Evolutionary conservation across 2,113 vertebrate species (phyloP).

Genomic region (Propithecus coquereli): DNA sequence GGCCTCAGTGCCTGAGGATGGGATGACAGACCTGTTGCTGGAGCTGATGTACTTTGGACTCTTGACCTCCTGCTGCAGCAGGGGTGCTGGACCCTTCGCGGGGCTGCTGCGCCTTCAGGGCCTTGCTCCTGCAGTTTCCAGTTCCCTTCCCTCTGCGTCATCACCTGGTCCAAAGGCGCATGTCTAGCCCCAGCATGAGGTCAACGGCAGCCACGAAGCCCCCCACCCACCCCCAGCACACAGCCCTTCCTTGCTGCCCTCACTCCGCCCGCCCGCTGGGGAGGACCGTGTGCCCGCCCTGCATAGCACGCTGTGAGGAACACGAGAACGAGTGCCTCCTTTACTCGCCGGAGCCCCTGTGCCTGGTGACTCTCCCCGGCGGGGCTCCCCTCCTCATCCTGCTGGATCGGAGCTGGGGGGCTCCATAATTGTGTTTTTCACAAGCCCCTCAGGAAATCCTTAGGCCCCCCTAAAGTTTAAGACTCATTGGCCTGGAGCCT

Average conservation of each 20-base stretch:
- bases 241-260: not conserved
- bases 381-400: not conserved
- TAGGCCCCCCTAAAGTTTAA: not conserved
- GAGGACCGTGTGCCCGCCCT: not conserved
- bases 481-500: not conserved
- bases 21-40: rapidly evolving
- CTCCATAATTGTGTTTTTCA: not conserved
- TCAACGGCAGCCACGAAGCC: too few relatives aligned
- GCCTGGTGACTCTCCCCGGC: not conserved
- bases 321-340: too few relatives aligned
- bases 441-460: not conserved
- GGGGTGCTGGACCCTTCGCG: not conserved
- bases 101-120: not conserved
- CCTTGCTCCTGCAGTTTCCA: not conserved
- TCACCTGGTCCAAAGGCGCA: too few relatives aligned
- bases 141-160: not conserved
- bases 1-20: not conserved
- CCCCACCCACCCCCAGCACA: too few relatives aligned
- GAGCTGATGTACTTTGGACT: not conserved
- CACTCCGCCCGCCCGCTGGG: not conserved
- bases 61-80: not conserved
- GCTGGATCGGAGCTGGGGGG: too few relatives aligned
- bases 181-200: not conserved
- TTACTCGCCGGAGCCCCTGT: too few relatives aligned
- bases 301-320: not conserved